phyloP scores from a whole-genome alignment of 2,113 vertebrate genomes.

The Gavialis gangeticus region DNA sequence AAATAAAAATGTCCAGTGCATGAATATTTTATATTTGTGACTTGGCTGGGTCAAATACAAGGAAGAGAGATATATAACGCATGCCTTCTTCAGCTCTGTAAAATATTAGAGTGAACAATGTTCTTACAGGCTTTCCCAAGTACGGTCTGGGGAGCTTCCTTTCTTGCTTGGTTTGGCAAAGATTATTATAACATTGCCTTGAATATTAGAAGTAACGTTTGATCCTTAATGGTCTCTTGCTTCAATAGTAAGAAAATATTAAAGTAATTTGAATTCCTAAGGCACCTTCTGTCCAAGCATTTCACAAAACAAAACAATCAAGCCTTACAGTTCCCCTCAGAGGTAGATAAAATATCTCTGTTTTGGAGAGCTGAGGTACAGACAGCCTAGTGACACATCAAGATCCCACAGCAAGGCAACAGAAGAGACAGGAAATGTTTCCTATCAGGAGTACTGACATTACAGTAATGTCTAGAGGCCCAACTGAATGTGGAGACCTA shows the following conservation, averaged over 20 bases:
- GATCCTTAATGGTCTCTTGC: background rate
- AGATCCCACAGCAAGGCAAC: background rate
- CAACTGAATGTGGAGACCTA: background rate
- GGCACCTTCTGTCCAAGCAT: background rate
- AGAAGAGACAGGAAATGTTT: background rate
- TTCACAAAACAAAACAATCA: background rate
- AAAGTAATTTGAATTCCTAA: background rate
- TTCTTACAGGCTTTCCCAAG: background rate
- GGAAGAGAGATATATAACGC: background rate
- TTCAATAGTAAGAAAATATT: background rate
- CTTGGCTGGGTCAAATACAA: background rate
- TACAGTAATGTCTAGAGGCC: background rate
- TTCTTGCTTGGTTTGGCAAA: background rate
- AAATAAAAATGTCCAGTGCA: background rate
- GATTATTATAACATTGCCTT: background rate
- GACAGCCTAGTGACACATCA: background rate
- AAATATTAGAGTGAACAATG: background rate
- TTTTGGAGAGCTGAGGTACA: conserved; percentile 1
- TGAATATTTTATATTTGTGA: background rate
- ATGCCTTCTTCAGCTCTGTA: background rate
- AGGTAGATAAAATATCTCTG: background rate
- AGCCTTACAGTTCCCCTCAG: background rate
- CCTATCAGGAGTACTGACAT: background rate
- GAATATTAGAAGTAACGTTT: background rate
- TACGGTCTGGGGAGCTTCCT: background rate